Evolutionary conservation across 2,888 invertebrate species (phyloP), one percentile per base, ranked within the genome.

Genomic region (Leptinotarsa tumamoca): DNA sequence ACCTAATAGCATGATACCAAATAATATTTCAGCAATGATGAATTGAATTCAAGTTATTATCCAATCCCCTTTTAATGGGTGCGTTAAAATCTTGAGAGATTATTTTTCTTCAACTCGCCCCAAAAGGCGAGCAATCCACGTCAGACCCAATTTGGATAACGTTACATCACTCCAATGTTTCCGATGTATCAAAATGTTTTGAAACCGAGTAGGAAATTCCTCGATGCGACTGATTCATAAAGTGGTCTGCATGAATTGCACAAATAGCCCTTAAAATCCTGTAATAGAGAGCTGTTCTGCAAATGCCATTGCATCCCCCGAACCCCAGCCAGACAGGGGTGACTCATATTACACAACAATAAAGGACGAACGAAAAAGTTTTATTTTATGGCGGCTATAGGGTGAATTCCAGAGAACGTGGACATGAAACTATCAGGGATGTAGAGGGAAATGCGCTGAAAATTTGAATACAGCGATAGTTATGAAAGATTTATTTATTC

Each of bases 291-390:
- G 69, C 73, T 21, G 69, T 69, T 50, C 58, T 74, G 76, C 56
- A 80, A 79, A 80, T 80, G 77, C 80, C 80, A 73, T 61, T 73
- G 74, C 78, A 78, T 77, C 79, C 78, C 73, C 58, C 63, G 67
- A 49, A 63, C 58, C 72, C 67, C 75, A 77, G 77, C 71, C 80
- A 80, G 78, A 75, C 78, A 56, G 67, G 77, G 78, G 75, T 80
- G 80, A 80, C 75, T 80, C 80, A 80, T 73, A 71, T 73, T 66
- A 75, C 71, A 75, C 70, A 73, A 76, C 54, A 63, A 71, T 73
- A 73, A 73, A 73, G 54, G 56, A 58, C 15, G 56, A 71, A n/a
- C 68, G 71, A 73, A 73, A 76, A 76, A 71, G 58, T 71, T 73
- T 58, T 63, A 54, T 67, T 73, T 70, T 66, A 73, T 66, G 56